Percentiles rank a stretch among this genome's conserved stretches.
Evolutionary conservation across 2,888 invertebrate genomes (phyloP).

Genomic region (Drosophila suboccidentalis): DNA sequence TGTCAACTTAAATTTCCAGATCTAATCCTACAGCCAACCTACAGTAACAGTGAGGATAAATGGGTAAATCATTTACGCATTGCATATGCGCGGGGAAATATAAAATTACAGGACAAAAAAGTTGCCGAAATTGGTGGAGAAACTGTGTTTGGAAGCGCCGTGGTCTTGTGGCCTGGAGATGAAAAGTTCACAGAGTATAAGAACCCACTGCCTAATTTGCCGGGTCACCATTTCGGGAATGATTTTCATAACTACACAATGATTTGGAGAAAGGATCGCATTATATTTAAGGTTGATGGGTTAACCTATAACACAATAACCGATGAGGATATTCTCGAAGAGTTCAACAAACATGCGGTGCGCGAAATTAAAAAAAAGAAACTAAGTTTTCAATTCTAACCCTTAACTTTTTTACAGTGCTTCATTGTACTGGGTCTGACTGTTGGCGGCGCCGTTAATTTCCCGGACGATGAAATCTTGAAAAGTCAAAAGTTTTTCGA

Average conservation of each 20-base stretch:
- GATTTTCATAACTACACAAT: slow-evolving; percentile 38
- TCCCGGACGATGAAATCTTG: slow-evolving; percentile 28
- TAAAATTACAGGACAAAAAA: not conserved
- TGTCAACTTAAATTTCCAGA: slow-evolving; percentile 22
- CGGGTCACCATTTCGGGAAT: not conserved
- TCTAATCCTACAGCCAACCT: slow-evolving; percentile 29
- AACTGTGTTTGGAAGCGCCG: slow-evolving; percentile 36
- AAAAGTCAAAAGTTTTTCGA: not conserved
- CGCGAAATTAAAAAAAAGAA: not conserved
- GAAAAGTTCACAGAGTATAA: not conserved
- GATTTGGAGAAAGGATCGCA: slow-evolving; percentile 39
- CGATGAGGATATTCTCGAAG: not conserved
- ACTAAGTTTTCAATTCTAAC: not conserved
- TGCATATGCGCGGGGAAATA: slow-evolving; percentile 44
- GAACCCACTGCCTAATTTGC: not conserved
- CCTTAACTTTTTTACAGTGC: slow-evolving; percentile 3
- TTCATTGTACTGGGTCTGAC: slow-evolving; percentile 47
- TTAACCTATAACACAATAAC: slow-evolving; percentile 28
- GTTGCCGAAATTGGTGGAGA: not conserved
- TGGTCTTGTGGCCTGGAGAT: not conserved
- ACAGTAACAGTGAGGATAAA: not conserved
- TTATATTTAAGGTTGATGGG: slow-evolving; percentile 42
- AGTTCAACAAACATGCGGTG: slow-evolving; percentile 16
- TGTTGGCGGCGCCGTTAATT: slow-evolving; percentile 39
- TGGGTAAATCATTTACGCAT: slow-evolving; percentile 27